Conservation (phyloP, 2,113 vertebrate species). For the Brachyistius frenatus region DNA sequence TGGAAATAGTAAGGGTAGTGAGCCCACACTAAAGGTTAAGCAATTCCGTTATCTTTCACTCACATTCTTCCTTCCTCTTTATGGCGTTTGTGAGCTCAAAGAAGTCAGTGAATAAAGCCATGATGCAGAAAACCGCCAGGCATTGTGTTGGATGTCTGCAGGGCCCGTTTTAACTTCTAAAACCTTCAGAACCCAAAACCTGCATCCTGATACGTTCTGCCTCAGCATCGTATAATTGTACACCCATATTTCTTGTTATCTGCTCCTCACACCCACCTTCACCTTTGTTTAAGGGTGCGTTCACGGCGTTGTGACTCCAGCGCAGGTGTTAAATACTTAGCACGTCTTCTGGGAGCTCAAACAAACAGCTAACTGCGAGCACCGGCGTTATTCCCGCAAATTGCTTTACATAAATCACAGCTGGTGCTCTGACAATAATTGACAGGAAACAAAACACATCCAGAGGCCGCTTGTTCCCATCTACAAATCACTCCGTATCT, state of each 20-base stretch:
- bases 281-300: slow-evolving; percentile 55
- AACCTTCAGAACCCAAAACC: slow-evolving; percentile 25
- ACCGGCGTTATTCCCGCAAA: slow-evolving; percentile 73
- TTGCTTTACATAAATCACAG: slow-evolving; percentile 78
- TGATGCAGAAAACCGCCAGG: slow-evolving; percentile 20
- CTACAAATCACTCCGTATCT: slow-evolving; percentile 51
- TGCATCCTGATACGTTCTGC: slow-evolving; percentile 3
- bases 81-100: slow-evolving; percentile 34
- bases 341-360: slow-evolving; percentile 69
- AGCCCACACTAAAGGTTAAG: slow-evolving; percentile 33
- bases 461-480: slow-evolving; percentile 51
- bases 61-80: slow-evolving; percentile 17
- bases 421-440: slow-evolving; percentile 76
- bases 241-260: slow-evolving; percentile 57
- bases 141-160: slow-evolving; percentile 53
- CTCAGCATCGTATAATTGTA: slow-evolving; percentile 48
- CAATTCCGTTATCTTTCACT: slow-evolving; percentile 37
- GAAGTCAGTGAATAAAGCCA: slow-evolving; percentile 41
- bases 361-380: slow-evolving; percentile 68
- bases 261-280: slow-evolving; percentile 52
- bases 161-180: slow-evolving; percentile 51
- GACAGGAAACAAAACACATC: slow-evolving; percentile 73
- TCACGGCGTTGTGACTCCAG: slow-evolving; percentile 15
- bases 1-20: not conserved
- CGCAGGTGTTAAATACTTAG: slow-evolving; percentile 72